Percentiles rank a stretch among this genome's conserved stretches.
Conservation (phyloP, 1,140 invertebrate species). For the Apis dorsata region DNA sequence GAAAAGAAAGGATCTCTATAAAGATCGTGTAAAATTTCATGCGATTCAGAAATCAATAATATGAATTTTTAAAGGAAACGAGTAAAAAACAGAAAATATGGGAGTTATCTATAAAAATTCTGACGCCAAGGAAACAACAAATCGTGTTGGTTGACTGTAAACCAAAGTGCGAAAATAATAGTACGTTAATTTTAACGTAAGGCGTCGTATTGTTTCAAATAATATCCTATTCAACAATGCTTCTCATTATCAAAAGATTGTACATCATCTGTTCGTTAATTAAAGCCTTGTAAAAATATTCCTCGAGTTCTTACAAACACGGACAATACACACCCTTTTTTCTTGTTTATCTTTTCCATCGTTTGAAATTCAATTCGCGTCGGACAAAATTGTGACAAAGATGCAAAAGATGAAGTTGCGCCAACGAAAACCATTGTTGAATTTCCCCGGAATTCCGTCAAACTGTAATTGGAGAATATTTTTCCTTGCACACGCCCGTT, state of each 20-base stretch:
- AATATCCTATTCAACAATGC: slow-evolving; percentile 57
- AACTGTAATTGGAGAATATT: slow-evolving; percentile 21
- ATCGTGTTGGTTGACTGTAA: slow-evolving; percentile 49
- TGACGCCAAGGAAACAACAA: slow-evolving; percentile 59
- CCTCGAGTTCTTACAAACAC: neutral
- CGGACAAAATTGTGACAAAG: neutral
- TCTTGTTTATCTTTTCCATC: neutral
- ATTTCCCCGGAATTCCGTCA: slow-evolving; percentile 13
- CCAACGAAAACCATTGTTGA: neutral
- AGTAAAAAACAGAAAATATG: slow-evolving; percentile 19
- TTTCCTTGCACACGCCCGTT: slow-evolving; percentile 3
- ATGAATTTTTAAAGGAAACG: neutral
- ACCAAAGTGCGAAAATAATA: slow-evolving; percentile 63
- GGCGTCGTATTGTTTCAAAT: slow-evolving; percentile 58
- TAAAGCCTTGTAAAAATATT: neutral
- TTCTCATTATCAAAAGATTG: neutral
- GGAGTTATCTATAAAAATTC: slow-evolving; percentile 26
- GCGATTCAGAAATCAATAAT: too few species aligned
- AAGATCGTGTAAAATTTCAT: too few species aligned
- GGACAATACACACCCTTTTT: neutral
- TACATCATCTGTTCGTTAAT: neutral
- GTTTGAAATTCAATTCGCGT: neutral
- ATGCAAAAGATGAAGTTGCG: neutral
- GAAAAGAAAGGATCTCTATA: neutral
- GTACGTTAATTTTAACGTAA: slow-evolving; percentile 57